These are phyloP conservation scores for Drosophila phalerata DNA, from an alignment of 2,888 invertebrate genomes.

Conservation along the genomic window DNA sequence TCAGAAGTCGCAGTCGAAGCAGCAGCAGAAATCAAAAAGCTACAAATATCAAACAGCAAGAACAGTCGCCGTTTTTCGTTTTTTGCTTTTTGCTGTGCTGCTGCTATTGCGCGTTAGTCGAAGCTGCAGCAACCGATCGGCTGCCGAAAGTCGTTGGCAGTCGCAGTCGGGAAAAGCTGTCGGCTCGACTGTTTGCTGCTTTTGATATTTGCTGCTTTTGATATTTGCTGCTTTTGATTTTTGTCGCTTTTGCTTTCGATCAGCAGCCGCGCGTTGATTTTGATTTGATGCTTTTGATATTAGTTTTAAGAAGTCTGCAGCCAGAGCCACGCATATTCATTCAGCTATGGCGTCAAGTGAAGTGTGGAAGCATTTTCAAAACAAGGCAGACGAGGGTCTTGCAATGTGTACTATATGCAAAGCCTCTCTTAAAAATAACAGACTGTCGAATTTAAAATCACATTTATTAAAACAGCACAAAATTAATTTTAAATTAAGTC, in stretches of 20 bases:
- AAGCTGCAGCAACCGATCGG: background rate
- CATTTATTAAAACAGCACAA: constrained; percentile 13
- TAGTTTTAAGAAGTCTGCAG: background rate
- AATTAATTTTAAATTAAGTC: too few species aligned
- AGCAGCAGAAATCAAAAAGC: background rate
- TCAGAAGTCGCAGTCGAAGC: background rate
- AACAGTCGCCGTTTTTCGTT: background rate
- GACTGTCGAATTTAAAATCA: constrained; percentile 30
- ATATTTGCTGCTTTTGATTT: too few species aligned
- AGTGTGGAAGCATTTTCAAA: too few species aligned
- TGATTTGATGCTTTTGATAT: background rate
- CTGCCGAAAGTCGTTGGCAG: too few species aligned
- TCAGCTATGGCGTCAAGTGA: constrained; percentile 1
- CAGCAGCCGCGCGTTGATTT: too few species aligned
- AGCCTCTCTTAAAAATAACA: constrained; percentile 7
- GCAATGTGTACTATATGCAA: background rate
- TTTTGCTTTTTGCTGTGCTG: background rate
- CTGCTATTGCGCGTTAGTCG: background rate
- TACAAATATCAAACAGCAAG: too few species aligned
- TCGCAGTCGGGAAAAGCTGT: too few species aligned
- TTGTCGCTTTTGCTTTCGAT: too few species aligned
- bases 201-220: too few species aligned
- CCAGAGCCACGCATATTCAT: background rate
- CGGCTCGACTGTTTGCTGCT: too few species aligned
- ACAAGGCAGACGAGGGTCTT: too few species aligned